Base-by-base conservation (phyloP, 2,888 invertebrate genomes). In the Nebria brevicollis region DNA sequence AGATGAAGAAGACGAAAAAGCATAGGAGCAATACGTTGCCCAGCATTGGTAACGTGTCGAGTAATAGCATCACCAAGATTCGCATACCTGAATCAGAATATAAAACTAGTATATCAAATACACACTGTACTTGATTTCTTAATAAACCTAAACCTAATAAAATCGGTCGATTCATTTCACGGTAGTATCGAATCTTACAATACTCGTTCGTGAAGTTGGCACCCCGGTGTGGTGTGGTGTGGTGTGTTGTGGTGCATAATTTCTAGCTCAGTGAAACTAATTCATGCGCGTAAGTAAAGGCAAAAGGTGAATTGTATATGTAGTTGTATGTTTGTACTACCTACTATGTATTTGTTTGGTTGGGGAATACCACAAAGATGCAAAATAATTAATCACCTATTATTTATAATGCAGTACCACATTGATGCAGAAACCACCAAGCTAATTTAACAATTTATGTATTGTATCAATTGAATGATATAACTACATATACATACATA, bases 1-100 rank as follows among this genome's bases (percentile, higher is more conserved):
- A 99, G 89, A 99, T 99, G 93, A 99, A 99, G 94, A 99, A 99
- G 82, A 99, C 99, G 92, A 99, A 99, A 93, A 99, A 99, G 90
- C 99, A 99, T 84, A 99, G 92, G 84, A 99, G 92, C 84, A 99
- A 91, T 77, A 99, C 99, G 90, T 99, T 99, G 84, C 99, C 99
- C 87, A 99, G 91, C 99, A 99, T 99, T 13, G 99, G 99, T 84
- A 99, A 92, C 6, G 99, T 99, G 90, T 99, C 99, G 87, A 99
- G 92, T 76, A 99, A 93, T 82, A 99, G 92, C 97, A 99, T 99
- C 86, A 99, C 99, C 88, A 98, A 91, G 86, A 99, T 99, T 85
- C 98, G 93, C 98, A 99, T 98, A 92, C 98, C 98, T 98, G 92
- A 78, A 89, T 20, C n/a, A n/a, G n/a, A 89, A 66, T 79, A 85